Conservation (phyloP, 2,113 vertebrate species). For the Daubentonia madagascariensis region DNA sequence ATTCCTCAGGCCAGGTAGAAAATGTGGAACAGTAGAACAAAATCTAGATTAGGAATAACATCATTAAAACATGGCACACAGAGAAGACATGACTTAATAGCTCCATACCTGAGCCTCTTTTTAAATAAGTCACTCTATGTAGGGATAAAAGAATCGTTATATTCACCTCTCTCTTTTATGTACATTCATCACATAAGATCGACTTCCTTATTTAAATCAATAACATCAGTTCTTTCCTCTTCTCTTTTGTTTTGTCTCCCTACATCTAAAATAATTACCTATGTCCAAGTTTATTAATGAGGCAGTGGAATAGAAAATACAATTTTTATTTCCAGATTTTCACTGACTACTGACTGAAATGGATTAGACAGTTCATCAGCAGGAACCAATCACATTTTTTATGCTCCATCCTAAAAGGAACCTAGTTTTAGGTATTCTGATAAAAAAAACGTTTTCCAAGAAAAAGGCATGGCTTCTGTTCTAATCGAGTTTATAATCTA, state of each 20-base stretch:
- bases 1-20: neutral
- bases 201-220: neutral
- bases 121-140: neutral
- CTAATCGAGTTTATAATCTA: neutral
- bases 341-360: neutral
- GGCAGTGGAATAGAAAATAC: neutral
- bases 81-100: neutral
- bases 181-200: neutral
- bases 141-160: neutral
- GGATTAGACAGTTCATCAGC: neutral
- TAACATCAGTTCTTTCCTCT: neutral
- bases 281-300: slow-evolving; percentile 39
- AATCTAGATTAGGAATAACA: neutral
- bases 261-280: neutral
- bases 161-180: neutral
- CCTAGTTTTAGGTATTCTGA: neutral
- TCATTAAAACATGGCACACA: neutral
- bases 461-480: neutral
- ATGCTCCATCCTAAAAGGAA: neutral
- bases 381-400: neutral
- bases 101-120: neutral
- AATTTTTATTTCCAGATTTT: neutral
- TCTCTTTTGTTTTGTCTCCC: neutral
- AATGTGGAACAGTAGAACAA: neutral
- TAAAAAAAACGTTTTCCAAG: neutral